Evolutionary conservation across 2,888 invertebrate species (phyloP).

Genomic region (Strigamia transsilvanica): DNA sequence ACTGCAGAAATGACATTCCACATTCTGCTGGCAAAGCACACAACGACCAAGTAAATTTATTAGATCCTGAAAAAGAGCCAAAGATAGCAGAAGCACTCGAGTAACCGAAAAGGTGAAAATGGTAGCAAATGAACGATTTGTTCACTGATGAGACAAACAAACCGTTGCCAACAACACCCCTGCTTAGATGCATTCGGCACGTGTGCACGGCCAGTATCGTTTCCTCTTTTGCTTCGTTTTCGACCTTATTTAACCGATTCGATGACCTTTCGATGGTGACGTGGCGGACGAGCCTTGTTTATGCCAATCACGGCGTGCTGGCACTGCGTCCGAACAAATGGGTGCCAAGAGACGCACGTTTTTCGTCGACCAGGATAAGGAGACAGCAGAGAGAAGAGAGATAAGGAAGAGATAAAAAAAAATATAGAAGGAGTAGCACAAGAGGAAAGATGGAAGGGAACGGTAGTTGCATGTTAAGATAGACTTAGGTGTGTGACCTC

Average conservation of each 20-base stretch:
- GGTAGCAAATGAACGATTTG: not conserved
- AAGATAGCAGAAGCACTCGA: not conserved
- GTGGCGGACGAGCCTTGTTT: constrained; percentile 14
- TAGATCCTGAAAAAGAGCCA: constrained; percentile 9
- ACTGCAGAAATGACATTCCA: constrained; percentile 1
- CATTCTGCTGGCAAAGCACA: constrained; percentile 37
- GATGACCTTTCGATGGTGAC: not conserved
- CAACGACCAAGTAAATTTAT: constrained; percentile 22
- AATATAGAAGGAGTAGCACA: not conserved
- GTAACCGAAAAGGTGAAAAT: not conserved
- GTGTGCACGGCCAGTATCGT: not conserved
- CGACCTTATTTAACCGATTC: constrained; percentile 12
- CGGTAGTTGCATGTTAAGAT: constrained; percentile 42
- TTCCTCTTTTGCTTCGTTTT: not conserved
- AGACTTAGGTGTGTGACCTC: constrained; percentile 41
- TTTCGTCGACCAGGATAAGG: constrained; percentile 26
- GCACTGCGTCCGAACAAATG: constrained; percentile 37
- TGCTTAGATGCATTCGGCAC: not conserved
- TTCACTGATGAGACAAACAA: not conserved
- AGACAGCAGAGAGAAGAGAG: not conserved
- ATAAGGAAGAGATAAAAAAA: constrained; percentile 34
- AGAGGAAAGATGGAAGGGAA: constrained; percentile 34
- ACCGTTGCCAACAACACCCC: not conserved
- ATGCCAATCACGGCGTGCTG: constrained; percentile 33
- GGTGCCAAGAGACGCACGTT: constrained; percentile 37